phyloP scores from a whole-genome alignment of 2,888 invertebrate species.

The Acronicta leporina region DNA sequence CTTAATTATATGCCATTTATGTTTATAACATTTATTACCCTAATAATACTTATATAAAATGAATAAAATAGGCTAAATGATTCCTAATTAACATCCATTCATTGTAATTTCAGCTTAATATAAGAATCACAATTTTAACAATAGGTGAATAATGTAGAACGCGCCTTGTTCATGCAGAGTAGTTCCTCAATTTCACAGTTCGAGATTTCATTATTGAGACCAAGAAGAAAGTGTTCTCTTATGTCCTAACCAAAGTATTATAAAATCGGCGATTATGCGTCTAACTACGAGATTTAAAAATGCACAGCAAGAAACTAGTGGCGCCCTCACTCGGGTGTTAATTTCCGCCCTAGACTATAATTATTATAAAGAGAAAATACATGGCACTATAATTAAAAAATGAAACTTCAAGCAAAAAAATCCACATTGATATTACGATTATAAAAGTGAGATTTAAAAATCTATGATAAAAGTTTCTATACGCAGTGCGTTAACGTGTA shows the following conservation, averaged over 20 bases:
- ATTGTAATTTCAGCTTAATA: conserved; percentile 51
- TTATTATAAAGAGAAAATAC: conserved; percentile 37
- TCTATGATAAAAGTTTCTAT: conserved; percentile 53
- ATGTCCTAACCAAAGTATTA: conserved; percentile 48
- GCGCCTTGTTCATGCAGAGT: conserved; percentile 52
- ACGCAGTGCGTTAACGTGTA: conserved; percentile 59
- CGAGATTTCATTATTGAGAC: conserved; percentile 59
- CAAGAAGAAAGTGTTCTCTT: conserved; percentile 56
- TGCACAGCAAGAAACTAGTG: conserved; percentile 33
- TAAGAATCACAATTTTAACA: conserved; percentile 40
- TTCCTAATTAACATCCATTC: conserved; percentile 45
- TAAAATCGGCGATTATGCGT: conserved; percentile 47
- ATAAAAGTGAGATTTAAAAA: conserved; percentile 57
- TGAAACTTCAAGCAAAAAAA: conserved; percentile 51
- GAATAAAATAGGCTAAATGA: conserved; percentile 36
- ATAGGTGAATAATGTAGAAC: conserved; percentile 35
- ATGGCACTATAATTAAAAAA: conserved; percentile 55
- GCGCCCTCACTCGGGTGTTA: conserved; percentile 30
- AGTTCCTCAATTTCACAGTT: conserved; percentile 52
- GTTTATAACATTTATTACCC: conserved; percentile 29
- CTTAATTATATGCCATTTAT: neutral
- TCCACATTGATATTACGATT: conserved; percentile 53
- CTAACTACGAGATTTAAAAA: conserved; percentile 18
- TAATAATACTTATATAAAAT: conserved; percentile 34
- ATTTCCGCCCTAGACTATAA: conserved; percentile 43